Conservation (phyloP, 2,113 vertebrate species). For the Tenebrosternarchus preto region DNA sequence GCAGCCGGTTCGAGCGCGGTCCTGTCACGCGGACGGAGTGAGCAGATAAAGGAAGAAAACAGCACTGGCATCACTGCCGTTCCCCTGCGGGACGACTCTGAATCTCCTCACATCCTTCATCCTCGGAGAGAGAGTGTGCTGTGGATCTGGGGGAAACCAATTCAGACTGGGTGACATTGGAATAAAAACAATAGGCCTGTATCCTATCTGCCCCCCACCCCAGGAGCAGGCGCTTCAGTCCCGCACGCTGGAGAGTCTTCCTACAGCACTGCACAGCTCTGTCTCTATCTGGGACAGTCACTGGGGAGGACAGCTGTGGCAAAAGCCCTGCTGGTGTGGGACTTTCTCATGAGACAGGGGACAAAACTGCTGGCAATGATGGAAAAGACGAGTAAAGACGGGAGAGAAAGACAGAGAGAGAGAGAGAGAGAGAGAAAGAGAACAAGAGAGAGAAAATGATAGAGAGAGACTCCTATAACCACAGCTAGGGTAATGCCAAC, state of each 20-base stretch:
- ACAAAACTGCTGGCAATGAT: constrained; percentile 71
- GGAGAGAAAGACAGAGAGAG: background rate
- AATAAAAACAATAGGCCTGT: constrained; percentile 87
- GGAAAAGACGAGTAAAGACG: constrained; percentile 50
- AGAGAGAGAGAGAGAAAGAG: background rate
- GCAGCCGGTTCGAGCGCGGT: background rate
- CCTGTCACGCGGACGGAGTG: constrained; percentile 42
- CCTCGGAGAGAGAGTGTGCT: constrained; percentile 72
- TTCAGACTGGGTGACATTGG: constrained; percentile 82
- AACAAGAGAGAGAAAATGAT: background rate
- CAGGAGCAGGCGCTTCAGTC: constrained; percentile 66
- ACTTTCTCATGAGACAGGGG: constrained; percentile 36
- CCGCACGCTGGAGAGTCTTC: constrained; percentile 72
- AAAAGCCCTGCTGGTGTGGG: constrained; percentile 63
- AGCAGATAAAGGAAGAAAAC: constrained; percentile 63
- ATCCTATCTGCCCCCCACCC: constrained; percentile 70
- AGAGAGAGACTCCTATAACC: constrained; percentile 15
- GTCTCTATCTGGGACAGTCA: constrained; percentile 59
- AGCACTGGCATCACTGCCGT: constrained; percentile 72
- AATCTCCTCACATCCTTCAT: constrained; percentile 56
- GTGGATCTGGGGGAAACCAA: constrained; percentile 77
- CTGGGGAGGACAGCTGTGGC: constrained; percentile 69
- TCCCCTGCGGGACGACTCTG: constrained; percentile 69
- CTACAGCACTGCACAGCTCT: constrained; percentile 68
- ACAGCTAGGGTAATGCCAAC: constrained; percentile 17